These are phyloP conservation scores for Penaeus vannamei DNA, from an alignment of 1,140 invertebrate species.

Conservation along the genomic window DNA sequence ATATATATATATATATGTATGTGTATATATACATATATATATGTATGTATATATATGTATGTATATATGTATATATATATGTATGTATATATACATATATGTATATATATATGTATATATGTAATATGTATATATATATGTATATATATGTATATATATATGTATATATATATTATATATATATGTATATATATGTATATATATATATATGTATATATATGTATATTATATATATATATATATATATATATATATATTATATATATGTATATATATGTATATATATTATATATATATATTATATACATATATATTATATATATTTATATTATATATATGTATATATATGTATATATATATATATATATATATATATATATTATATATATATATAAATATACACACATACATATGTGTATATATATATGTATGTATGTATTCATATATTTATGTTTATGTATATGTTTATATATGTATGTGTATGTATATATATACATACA, in stretches of 20 bases:
- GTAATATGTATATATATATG: constrained; percentile 26
- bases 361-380: constrained; percentile 27
- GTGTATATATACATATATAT: constrained; percentile 27
- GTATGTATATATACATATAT: constrained; percentile 33
- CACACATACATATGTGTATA: constrained; percentile 8
- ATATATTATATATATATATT: not conserved
- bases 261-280: not conserved
- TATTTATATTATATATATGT: not conserved
- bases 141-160: constrained; percentile 21
- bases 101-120: constrained; percentile 20
- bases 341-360: not conserved
- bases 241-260: not conserved
- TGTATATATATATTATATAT: constrained; percentile 26
- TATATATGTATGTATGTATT: constrained; percentile 25
- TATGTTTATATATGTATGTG: not conserved
- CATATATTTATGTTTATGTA: not conserved
- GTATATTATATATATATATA: not conserved
- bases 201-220: not conserved
- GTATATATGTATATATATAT: constrained; percentile 8
- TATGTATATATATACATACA: not conserved
- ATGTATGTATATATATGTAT: constrained; percentile 11
- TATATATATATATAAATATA: not conserved
- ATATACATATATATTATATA: not conserved
- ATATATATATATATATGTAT: constrained; percentile 33
- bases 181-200: constrained; percentile 3